Evolutionary conservation across 1,140 invertebrate genomes (phyloP), one percentile per base, ranked within the genome.

Genomic region (Lordiphosa clarofinis): DNA sequence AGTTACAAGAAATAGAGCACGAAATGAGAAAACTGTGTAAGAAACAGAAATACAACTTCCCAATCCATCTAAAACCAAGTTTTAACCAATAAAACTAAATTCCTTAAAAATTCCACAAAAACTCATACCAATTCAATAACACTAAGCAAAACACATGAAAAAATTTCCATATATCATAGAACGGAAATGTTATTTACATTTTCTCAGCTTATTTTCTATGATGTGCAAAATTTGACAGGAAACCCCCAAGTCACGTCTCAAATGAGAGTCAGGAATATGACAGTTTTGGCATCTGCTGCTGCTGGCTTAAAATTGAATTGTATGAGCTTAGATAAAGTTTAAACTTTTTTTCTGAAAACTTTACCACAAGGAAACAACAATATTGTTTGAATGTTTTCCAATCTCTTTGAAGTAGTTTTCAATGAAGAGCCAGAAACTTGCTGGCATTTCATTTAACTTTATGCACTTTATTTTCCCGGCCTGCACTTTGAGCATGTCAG

Each of bases 211-310:
- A 6, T 13, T 12, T 39, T 39, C 5, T 44, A 7, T 7, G 42
- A 44, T 31, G 28, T 44, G 11, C 7, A 35, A 52, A 46, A 40
- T 58, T 38, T 46, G 36, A 53, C 36, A 37, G 28, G 9, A 13
- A n/a, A 21, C 10, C 11, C 36, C 4, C 46, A 24, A 49, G 38
- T 66, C 49, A 58, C 55, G 39, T 67, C 38, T 42, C 33, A 24
- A 11, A 46, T 39, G n/a, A 7, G 28, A 10, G 36, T 54, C 21
- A 35, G 15, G 35, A 57, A 63, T 40, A 38, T 39, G 40, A 43
- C 28, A 24, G 31, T 35, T 48, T 33, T 19, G 36, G 55, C 46
- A 55, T 40, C 43, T 39, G 28, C n/a, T 35, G 49, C 43, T 31
- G 28, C 15, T 35, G 49, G 42, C 24, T 31, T 15, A 13, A 24